Conservation (phyloP, 2,888 invertebrate genomes). For the Dicyrtoma fusca region DNA sequence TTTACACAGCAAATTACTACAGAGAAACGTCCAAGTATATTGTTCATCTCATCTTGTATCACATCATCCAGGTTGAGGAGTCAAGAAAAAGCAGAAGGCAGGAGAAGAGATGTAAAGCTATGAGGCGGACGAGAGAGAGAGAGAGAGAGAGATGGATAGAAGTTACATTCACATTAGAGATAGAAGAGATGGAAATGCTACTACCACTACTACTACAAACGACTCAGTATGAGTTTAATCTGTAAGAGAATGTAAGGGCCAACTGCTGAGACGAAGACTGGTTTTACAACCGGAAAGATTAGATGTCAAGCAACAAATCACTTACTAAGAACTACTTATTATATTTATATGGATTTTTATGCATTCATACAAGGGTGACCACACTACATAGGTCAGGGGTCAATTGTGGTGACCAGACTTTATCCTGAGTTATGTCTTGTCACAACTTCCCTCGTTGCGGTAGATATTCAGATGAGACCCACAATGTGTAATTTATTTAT, state of each 20-base stretch:
- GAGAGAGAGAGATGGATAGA: slow-evolving; percentile 28
- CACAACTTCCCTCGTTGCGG: slow-evolving; percentile 33
- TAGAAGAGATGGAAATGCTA: slow-evolving; percentile 29
- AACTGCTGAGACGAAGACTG: slow-evolving; percentile 54
- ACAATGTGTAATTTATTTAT: not conserved
- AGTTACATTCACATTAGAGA: slow-evolving; percentile 23
- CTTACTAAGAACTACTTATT: slow-evolving; percentile 34
- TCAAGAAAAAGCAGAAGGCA: not conserved
- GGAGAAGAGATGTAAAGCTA: not conserved
- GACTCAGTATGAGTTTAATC: slow-evolving; percentile 50
- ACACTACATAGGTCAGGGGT: slow-evolving; percentile 47
- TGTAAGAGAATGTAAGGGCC: slow-evolving; percentile 45
- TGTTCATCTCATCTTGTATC: slow-evolving; percentile 24
- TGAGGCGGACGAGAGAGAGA: slow-evolving; percentile 18
- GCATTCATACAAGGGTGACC: slow-evolving; percentile 48
- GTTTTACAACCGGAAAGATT: slow-evolving; percentile 53
- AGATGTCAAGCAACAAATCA: slow-evolving; percentile 55
- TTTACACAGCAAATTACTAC: slow-evolving; percentile 33
- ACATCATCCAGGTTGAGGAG: slow-evolving; percentile 8
- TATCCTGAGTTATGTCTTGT: slow-evolving; percentile 43
- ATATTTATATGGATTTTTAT: slow-evolving; percentile 30
- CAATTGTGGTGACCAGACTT: slow-evolving; percentile 42
- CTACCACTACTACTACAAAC: slow-evolving; percentile 32
- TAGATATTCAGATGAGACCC: slow-evolving; percentile 29
- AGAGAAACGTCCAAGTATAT: slow-evolving; percentile 29